A percentile compares a stretch with the other conserved stretches of the same genome.
phyloP scores from a whole-genome alignment of 2,888 invertebrate genomes.

The Bugula neritina region DNA sequence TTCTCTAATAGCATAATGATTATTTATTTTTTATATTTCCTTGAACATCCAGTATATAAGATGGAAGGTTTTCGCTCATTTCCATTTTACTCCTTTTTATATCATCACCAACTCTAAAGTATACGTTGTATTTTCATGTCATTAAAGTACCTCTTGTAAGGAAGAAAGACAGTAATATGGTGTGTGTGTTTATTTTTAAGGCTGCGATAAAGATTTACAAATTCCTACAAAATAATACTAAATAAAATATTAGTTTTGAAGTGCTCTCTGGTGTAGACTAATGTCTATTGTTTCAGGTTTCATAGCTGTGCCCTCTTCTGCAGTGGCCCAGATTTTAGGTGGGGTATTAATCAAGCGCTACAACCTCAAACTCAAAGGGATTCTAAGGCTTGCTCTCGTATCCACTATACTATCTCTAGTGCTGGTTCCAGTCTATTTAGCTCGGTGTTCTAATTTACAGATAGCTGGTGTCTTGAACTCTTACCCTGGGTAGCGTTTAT shows the following conservation, averaged over 20 bases:
- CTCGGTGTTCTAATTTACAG: not conserved
- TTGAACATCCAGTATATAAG: not conserved
- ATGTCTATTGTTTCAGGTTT: slow-evolving; percentile 1
- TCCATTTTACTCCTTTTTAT: not conserved
- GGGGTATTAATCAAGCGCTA: not conserved
- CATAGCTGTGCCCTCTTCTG: not conserved
- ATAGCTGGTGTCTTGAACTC: not conserved
- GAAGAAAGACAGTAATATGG: no score
- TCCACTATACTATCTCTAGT: not conserved
- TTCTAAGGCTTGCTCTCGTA: not conserved
- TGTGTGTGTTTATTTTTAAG: no score
- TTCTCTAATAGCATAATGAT: no score
- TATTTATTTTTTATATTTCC: no score
- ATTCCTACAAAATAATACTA: no score
- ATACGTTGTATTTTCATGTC: no score
- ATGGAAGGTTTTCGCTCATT: not conserved
- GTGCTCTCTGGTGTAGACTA: no score
- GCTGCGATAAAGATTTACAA: no score
- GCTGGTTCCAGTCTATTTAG: not conserved
- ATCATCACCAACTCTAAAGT: no score
- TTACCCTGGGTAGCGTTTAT: not conserved
- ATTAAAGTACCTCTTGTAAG: no score
- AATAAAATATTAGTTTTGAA: no score
- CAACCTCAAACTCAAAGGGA: not conserved
- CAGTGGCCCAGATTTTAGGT: not conserved